Percentiles rank a stretch among this genome's conserved stretches.
Conservation (phyloP, 2,113 vertebrate species). For the Axis porcinus region DNA sequence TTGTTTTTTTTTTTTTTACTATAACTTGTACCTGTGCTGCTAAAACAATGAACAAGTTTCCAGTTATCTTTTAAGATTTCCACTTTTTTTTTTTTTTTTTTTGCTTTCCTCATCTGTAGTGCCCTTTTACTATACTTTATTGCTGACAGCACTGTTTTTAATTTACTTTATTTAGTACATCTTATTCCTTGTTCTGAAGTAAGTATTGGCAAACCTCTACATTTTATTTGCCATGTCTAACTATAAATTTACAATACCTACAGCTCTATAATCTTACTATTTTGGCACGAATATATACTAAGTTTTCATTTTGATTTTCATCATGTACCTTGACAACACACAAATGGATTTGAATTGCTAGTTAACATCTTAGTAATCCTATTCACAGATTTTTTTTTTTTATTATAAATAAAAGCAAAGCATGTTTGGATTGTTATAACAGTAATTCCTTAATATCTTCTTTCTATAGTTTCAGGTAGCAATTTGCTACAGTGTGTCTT, state of each 20-base stretch:
- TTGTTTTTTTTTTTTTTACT: not conserved
- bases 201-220: not conserved
- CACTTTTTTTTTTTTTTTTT: not conserved
- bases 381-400: not conserved
- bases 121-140: not conserved
- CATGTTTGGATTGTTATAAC: not conserved
- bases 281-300: not conserved
- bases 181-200: not conserved
- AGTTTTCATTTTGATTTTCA: not conserved
- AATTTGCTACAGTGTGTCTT: not conserved
- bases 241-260: not conserved
- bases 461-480: not conserved
- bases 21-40: not conserved
- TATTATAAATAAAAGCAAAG: constrained; percentile 25
- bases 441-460: not conserved
- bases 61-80: not conserved
- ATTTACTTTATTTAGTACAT: not conserved
- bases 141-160: not conserved
- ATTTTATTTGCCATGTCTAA: not conserved
- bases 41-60: not conserved
- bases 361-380: not conserved
- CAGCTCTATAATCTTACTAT: not conserved
- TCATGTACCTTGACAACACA: not conserved
- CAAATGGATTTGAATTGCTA: not conserved
- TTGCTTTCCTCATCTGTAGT: not conserved